A percentile compares a stretch with the other conserved stretches of the same genome.
phyloP scores from a whole-genome alignment of 2,797 vertebrate genomes.

The Helarctos malayanus region DNA sequence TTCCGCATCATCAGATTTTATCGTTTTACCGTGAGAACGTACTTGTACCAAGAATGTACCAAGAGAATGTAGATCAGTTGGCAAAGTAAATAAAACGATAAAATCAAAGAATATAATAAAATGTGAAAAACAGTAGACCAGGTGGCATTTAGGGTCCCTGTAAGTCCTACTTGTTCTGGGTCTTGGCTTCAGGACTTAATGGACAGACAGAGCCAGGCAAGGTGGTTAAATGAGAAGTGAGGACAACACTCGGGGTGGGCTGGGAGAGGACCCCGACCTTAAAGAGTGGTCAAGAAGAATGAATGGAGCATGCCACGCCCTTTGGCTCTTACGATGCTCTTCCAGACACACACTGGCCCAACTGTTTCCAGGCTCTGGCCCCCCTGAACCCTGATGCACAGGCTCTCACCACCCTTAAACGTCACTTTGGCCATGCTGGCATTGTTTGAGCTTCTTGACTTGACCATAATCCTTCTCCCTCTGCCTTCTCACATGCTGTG shows the following conservation, averaged over 20 bases:
- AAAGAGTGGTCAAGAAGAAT: background rate
- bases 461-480: background rate
- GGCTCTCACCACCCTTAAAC: too few relatives aligned
- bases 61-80: background rate
- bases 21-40: background rate
- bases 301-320: background rate
- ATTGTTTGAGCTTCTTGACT: background rate
- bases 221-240: background rate
- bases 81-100: background rate
- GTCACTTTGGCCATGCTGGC: fast-evolving
- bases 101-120: constrained; percentile 5
- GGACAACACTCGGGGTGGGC: fast-evolving
- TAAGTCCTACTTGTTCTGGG: background rate
- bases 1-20: background rate
- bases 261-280: background rate
- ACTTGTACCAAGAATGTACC: background rate
- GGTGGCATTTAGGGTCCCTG: background rate
- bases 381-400: background rate
- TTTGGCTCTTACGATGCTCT: background rate
- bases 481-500: background rate
- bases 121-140: background rate
- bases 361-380: too few relatives aligned
- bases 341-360: too few relatives aligned
- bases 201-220: background rate
- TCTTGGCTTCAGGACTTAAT: background rate